Evolutionary conservation across 2,888 invertebrate species (phyloP).

Genomic region (Rhamphomyia laevipes): DNA sequence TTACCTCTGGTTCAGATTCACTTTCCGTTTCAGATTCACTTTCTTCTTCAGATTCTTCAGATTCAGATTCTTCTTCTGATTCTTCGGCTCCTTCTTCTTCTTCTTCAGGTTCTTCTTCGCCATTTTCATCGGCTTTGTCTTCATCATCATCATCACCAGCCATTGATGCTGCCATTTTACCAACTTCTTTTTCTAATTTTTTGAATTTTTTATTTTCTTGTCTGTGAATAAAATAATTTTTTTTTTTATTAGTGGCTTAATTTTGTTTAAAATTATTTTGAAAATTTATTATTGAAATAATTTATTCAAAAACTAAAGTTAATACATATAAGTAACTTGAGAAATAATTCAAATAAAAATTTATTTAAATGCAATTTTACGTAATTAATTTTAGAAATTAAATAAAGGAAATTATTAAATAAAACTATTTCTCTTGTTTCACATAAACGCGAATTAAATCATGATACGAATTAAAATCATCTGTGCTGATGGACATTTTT

Average conservation of each 20-base stretch:
- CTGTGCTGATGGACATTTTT: too few relatives aligned
- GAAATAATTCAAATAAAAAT: too few relatives aligned
- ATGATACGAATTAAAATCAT: too few relatives aligned
- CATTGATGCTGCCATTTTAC: slow-evolving; percentile 83
- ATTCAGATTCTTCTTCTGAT: slow-evolving; percentile 31
- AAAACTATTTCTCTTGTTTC: too few relatives aligned
- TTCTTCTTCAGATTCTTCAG: slow-evolving; percentile 38
- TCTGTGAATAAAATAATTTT: slow-evolving; percentile 29
- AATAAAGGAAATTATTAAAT: too few relatives aligned
- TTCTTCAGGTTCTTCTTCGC: slow-evolving; percentile 39
- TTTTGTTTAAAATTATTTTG: background rate
- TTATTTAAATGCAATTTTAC: too few relatives aligned
- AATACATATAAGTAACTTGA: background rate
- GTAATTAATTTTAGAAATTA: too few relatives aligned
- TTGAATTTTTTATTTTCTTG: slow-evolving; percentile 75
- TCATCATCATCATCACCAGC: slow-evolving; percentile 56
- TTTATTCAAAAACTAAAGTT: background rate
- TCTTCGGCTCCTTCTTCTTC: slow-evolving; percentile 42
- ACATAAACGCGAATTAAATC: too few relatives aligned
- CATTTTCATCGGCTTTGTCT: slow-evolving; percentile 44
- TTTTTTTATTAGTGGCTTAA: background rate
- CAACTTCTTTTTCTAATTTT: slow-evolving; percentile 73
- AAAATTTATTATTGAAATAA: background rate
- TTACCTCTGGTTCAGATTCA: slow-evolving; percentile 54
- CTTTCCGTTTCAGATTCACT: slow-evolving; percentile 53